These are phyloP conservation scores for Florisuga fusca DNA, from an alignment of 2,797 vertebrate genomes.

Conservation along the genomic window DNA sequence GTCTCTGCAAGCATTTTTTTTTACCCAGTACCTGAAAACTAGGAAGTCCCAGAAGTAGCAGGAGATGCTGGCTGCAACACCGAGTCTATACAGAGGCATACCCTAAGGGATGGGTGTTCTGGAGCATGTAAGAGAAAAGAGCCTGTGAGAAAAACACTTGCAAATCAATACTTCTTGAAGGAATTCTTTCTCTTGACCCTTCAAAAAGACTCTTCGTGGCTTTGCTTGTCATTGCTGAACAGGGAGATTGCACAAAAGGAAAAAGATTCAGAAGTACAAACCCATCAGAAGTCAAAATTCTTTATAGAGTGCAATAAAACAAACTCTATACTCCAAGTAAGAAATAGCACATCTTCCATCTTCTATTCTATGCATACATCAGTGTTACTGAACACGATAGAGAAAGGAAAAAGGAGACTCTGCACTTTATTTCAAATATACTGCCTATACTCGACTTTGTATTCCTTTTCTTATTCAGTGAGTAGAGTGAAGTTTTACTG, in stretches of 20 bases:
- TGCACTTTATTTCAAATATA: neutral
- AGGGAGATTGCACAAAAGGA: neutral
- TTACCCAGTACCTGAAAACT: neutral
- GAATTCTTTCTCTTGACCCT: neutral
- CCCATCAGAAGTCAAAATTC: neutral
- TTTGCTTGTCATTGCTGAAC: neutral
- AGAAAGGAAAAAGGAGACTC: constrained; percentile 15
- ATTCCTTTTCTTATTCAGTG: neutral
- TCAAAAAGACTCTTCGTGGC: neutral
- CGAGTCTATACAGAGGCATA: neutral
- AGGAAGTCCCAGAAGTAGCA: neutral
- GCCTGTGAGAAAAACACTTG: neutral
- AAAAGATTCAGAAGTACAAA: constrained; percentile 20
- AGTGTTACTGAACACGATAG: neutral
- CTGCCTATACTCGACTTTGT: neutral
- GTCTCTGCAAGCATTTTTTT: neutral
- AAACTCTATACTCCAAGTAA: neutral
- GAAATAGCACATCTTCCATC: neutral
- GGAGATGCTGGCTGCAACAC: neutral
- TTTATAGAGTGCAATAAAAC: constrained; percentile 43
- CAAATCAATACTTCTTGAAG: neutral
- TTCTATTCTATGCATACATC: constrained; percentile 6
- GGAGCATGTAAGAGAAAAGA: neutral
- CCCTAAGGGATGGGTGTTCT: neutral
- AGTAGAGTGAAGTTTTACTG: constrained; percentile 24